Evolutionary conservation across 2,888 invertebrate genomes (phyloP).

Genomic region (Hanleya hanleyi): DNA sequence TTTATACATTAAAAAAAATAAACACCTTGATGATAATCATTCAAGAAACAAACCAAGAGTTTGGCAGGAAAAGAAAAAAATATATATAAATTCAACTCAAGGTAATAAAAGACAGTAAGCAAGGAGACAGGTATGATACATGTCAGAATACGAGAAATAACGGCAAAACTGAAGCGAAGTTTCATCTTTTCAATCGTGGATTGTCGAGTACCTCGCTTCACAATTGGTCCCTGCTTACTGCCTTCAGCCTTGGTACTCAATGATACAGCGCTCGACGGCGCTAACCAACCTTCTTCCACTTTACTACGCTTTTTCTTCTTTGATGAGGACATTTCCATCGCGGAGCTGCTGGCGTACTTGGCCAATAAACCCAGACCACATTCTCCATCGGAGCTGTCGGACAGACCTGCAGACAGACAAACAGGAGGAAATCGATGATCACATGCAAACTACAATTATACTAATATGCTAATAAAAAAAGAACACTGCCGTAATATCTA

Average conservation of each 20-base stretch:
- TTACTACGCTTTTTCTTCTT: constrained; percentile 39
- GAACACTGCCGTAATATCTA: too few relatives aligned
- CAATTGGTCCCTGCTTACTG: neutral
- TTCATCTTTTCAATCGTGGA: too few relatives aligned
- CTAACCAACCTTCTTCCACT: constrained; percentile 31
- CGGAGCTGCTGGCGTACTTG: constrained; percentile 46
- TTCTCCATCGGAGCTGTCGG: neutral
- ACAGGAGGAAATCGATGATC: too few relatives aligned
- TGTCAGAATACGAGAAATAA: too few relatives aligned
- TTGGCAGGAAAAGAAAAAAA: neutral
- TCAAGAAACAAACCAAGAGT: neutral
- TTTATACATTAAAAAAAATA: neutral
- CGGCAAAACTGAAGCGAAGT: too few relatives aligned
- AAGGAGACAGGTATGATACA: constrained; percentile 5
- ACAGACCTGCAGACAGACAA: neutral
- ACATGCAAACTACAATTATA: too few relatives aligned
- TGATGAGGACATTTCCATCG: constrained; percentile 19
- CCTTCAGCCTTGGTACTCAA: neutral
- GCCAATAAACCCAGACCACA: constrained; percentile 54
- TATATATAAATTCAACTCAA: neutral
- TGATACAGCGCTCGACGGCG: neutral
- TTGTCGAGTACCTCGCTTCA: neutral
- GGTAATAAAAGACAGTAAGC: constrained; percentile 6
- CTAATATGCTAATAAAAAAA: too few relatives aligned
- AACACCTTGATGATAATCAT: neutral